Evolutionary conservation across 2,888 invertebrate species (phyloP), one percentile per base, ranked within the genome.

Genomic region (Oscheius sp.): DNA sequence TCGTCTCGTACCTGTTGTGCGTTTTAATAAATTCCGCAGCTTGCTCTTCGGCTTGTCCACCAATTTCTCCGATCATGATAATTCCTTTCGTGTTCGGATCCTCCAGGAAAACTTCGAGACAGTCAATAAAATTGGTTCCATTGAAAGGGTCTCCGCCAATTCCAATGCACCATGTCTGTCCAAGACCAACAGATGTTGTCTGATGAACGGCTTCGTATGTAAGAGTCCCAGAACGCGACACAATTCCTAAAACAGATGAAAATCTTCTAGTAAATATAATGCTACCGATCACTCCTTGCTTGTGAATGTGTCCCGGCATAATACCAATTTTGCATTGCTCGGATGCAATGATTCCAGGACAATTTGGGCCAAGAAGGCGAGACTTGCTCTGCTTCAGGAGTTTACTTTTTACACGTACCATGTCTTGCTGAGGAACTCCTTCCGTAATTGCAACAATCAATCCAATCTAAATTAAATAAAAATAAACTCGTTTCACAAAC

Each of bases 101-200:
- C 29, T 68, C 78, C 41, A 83, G 64, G 76, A 83, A 83, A 29
- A 83, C 80, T 68, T 81, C 77, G 25, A 83, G 69, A 58, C 83
- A 83, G 90, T 99, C 99, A 86, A 99, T 96, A 89, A 99, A 99
- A 90, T 99, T 95, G n/a, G 99, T 99, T 74, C 99, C 99, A 88
- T 99, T 99, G 92, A 99, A 99, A 0, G 99, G 99, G 92, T 99
- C 99, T 78, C 99, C 99, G 73, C 99, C 99, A 89, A 99, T 99
- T 76, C 99, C 99, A 43, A 99, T 93, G 89, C 99, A 99, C 59
- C 53, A 53, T 9, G 78, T 78, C 71, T 84, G 83, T 5, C 88
- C 89, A 35, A 88, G 78, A 58, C 88, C 88, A 89, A 93, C 93
- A 89, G 92, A 92, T 18, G 97, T 96, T 41, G 99, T 99, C 90